These are phyloP conservation scores for Melanchra persicariae DNA, from an alignment of 2,888 invertebrate genomes.

Conservation along the genomic window DNA sequence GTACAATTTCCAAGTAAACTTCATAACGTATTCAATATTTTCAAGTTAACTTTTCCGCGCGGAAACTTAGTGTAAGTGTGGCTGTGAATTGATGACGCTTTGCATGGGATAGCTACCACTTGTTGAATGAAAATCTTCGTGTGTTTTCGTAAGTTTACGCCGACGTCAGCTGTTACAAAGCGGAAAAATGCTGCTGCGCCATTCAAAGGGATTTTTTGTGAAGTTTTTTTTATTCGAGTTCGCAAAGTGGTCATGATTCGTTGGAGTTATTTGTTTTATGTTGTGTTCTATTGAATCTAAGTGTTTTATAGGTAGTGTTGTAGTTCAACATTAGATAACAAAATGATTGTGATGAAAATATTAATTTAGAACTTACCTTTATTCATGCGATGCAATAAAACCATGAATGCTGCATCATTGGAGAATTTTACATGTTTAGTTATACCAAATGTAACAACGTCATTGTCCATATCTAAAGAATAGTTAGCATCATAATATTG, in stretches of 20 bases:
- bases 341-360: background rate
- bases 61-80: slow-evolving; percentile 64
- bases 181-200: slow-evolving; percentile 75
- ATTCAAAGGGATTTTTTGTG: slow-evolving; percentile 34
- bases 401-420: background rate
- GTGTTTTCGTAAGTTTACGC: slow-evolving; percentile 83
- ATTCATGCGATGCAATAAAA: background rate
- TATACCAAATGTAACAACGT: background rate
- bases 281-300: background rate
- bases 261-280: slow-evolving; percentile 15
- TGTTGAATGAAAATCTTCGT: slow-evolving; percentile 88
- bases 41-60: slow-evolving; percentile 51
- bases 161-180: slow-evolving; percentile 72
- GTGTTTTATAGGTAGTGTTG: background rate
- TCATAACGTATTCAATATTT: slow-evolving; percentile 62
- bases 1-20: slow-evolving; percentile 41
- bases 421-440: background rate
- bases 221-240: slow-evolving; percentile 48
- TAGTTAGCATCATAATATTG: background rate
- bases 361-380: background rate
- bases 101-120: slow-evolving; percentile 80
- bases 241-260: slow-evolving; percentile 13
- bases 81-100: slow-evolving; percentile 74
- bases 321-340: background rate
- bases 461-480: background rate